Conservation (phyloP, 2,888 invertebrate species). For the Biston betularia region DNA sequence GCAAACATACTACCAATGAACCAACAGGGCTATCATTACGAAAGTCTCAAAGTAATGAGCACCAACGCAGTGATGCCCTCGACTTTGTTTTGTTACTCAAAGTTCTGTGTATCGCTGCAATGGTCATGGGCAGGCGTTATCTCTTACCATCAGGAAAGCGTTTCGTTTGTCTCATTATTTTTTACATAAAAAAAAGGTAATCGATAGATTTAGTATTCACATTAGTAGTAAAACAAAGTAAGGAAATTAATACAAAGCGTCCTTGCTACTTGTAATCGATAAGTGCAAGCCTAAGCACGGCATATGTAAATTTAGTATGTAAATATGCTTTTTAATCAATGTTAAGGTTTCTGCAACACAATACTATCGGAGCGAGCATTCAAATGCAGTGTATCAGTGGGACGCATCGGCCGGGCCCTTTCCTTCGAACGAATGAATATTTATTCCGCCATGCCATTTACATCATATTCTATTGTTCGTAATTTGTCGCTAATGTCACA, state of each 20-base stretch:
- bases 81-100: no score
- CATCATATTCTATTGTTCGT: conserved; percentile 71
- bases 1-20: no score
- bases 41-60: no score
- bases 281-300: conserved; percentile 79
- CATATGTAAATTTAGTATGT: conserved; percentile 79
- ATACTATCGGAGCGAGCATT: conserved; percentile 78
- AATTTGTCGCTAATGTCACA: conserved; percentile 65
- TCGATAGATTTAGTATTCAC: conserved; percentile 1
- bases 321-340: conserved; percentile 82
- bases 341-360: conserved; percentile 68
- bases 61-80: no score
- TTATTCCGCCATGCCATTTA: conserved; percentile 67
- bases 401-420: conserved; percentile 63
- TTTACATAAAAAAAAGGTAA: no score
- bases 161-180: no score
- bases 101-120: no score
- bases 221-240: conserved; percentile 40
- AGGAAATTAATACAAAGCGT: conserved; percentile 56
- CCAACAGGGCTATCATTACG: no score
- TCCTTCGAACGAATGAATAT: conserved; percentile 78
- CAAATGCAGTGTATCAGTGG: conserved; percentile 75
- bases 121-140: no score
- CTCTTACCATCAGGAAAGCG: no score
- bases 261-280: conserved; percentile 69